Conservation (phyloP, 1,140 invertebrate genomes). For the Arion vulgaris region DNA sequence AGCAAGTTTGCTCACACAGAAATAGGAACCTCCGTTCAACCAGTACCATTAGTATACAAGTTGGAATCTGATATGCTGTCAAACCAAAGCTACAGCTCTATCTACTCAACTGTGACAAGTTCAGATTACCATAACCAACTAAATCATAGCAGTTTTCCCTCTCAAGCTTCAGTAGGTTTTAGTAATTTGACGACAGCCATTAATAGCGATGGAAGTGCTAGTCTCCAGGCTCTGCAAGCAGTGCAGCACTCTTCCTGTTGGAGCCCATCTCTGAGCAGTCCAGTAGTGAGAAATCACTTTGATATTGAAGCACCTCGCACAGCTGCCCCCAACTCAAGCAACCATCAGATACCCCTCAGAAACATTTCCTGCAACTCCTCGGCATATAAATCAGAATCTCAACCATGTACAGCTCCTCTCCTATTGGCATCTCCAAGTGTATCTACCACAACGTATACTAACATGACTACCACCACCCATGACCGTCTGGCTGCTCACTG, state of each 20-base stretch:
- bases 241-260: conserved; percentile 14
- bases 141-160: neutral
- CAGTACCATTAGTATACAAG: neutral
- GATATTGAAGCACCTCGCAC: neutral
- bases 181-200: neutral
- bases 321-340: neutral
- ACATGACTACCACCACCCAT: conserved; percentile 65
- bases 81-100: neutral
- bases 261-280: neutral
- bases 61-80: neutral
- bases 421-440: neutral
- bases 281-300: neutral
- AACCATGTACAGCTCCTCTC: neutral
- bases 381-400: neutral
- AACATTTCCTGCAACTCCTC: neutral
- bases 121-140: neutral
- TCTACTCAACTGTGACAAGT: neutral
- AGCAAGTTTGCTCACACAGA: neutral
- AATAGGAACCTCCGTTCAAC: neutral
- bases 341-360: neutral
- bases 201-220: neutral
- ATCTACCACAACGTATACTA: conserved; percentile 56
- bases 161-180: neutral
- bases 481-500: conserved; percentile 66
- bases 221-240: neutral